Base-by-base conservation (phyloP, 2,888 invertebrate species). In the Luperina testacea region DNA sequence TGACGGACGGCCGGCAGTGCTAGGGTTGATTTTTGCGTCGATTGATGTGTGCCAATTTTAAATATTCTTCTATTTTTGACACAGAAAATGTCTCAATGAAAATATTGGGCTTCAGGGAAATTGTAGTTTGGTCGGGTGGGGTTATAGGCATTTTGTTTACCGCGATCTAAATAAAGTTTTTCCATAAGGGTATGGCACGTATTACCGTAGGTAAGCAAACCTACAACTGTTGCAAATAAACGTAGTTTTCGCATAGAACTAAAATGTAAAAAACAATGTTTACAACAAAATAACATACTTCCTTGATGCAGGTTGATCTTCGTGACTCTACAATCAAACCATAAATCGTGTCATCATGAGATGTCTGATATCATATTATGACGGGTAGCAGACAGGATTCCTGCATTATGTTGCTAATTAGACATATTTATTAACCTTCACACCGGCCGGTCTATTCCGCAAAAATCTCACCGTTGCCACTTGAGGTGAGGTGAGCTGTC, bases 291-390 rank as follows among this genome's bases (percentile, higher is more conserved):
- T 63, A 68, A 63, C 24, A 27, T 2, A 78, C 13, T 45, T 78
- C 72, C 53, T 70, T n/a, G n/a, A 61, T n/a, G 32, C 5, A 45
- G 24, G 15, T 63, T 61, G 20, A 59, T 70, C 57, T 70, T 78
- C 82, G 79, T 83, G 83, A 83, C 70, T 75, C 0, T 42, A 38
- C 32, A 70, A 53, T 59, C 24, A 73, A 75, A 69, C 8, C 13
- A 72, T 75, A n/a, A 63, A 69, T 72, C 57, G 65, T 72, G 69
- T 11, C 38, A 53, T n/a, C 72, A 38, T 13, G 32, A 38, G 24
- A 59, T 77, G 15, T 51, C 6, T 75, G 59, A 61, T 71, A 68
- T n/a, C 24, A 69, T 69, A n/a, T 4, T 68, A 68, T 57, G 20
- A 68, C 57, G 53, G 72, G 27, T 27, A 48, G 17, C 1, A 32